These are phyloP conservation scores for Daubentonia madagascariensis DNA, from an alignment of 2,113 vertebrate species.

Conservation along the genomic window DNA sequence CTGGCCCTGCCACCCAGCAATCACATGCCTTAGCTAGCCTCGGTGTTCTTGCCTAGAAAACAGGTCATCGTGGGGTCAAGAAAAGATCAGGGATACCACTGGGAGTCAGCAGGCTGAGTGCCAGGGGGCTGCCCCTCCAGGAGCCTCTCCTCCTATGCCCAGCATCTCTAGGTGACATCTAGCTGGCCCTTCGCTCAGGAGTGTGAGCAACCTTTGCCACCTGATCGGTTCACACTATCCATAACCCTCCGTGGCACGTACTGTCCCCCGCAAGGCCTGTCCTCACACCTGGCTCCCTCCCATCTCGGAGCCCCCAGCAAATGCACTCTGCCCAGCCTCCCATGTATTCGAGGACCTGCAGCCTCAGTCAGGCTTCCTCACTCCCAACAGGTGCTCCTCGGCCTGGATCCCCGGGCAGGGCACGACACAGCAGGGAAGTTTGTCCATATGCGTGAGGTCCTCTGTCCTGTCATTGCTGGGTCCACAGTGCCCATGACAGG, in stretches of 20 bases:
- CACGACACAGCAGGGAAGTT: not conserved
- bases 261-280: not conserved
- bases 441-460: not conserved
- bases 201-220: not conserved
- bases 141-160: not conserved
- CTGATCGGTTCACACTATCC: not conserved
- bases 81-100: not conserved
- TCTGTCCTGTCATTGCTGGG: not conserved
- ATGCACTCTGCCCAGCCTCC: not conserved
- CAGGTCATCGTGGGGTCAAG: not conserved
- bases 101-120: not conserved
- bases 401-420: not conserved
- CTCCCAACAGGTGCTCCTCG: not conserved
- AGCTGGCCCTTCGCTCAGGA: not conserved
- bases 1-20: not conserved
- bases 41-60: not conserved
- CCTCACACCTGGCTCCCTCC: not conserved
- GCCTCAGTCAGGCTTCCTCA: not conserved
- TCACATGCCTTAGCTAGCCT: not conserved
- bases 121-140: not conserved
- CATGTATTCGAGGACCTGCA: fast-evolving
- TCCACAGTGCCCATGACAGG: not conserved
- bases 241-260: not conserved
- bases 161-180: not conserved
- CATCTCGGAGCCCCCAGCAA: not conserved